Evolutionary conservation across 2,888 invertebrate genomes (phyloP).

Genomic region (Dysmachus trigonus): DNA sequence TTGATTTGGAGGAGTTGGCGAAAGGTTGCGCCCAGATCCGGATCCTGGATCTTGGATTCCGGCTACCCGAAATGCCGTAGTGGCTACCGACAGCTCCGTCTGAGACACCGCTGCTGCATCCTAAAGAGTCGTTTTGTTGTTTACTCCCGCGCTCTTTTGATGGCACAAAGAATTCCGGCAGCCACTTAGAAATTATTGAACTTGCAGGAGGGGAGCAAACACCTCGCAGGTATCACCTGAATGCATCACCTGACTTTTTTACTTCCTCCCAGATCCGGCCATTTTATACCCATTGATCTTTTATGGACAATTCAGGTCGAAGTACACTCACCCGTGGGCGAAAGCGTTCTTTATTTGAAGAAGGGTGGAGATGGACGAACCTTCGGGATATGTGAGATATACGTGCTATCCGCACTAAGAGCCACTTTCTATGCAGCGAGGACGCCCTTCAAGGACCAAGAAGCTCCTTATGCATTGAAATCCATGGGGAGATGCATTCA

Average conservation of each 20-base stretch:
- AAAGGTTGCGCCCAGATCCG: background rate
- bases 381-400: background rate
- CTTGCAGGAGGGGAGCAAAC: constrained; percentile 32
- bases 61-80: background rate
- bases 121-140: constrained; percentile 23
- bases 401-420: background rate
- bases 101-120: background rate
- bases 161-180: constrained; percentile 28
- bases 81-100: background rate
- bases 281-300: constrained; percentile 54
- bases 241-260: constrained; percentile 50
- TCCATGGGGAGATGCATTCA: background rate
- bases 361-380: background rate
- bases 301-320: constrained; percentile 52
- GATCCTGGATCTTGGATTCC: background rate
- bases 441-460: background rate
- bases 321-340: constrained; percentile 49
- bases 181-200: constrained; percentile 22
- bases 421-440: background rate
- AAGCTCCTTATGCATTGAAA: background rate
- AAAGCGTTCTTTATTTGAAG: constrained; percentile 25
- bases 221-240: constrained; percentile 41
- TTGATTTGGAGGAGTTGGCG: constrained; percentile 40
- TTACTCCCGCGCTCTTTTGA: background rate
- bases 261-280: constrained; percentile 50